Conservation (phyloP, 2,797 vertebrate species). For the Rhabdophis nuchalis region DNA sequence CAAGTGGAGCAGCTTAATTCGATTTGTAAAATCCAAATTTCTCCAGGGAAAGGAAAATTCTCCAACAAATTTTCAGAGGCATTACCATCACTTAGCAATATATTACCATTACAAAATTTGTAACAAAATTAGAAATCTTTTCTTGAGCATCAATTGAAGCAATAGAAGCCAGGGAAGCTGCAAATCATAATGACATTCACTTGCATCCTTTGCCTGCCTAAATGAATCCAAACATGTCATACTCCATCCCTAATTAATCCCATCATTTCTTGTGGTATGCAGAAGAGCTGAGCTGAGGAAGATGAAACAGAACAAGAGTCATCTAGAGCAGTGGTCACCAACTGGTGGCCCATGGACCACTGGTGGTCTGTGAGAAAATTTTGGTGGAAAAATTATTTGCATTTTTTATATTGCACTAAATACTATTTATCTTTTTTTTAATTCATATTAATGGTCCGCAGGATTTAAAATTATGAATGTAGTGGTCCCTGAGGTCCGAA, state of each 20-base stretch:
- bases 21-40: neutral
- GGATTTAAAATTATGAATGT: too few relatives aligned
- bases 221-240: neutral
- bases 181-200: neutral
- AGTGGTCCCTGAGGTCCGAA: too few relatives aligned
- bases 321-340: neutral
- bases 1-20: neutral
- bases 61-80: neutral
- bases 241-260: neutral
- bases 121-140: neutral
- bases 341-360: too few relatives aligned
- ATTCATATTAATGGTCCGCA: too few relatives aligned
- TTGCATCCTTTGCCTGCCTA: neutral
- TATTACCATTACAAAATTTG: neutral
- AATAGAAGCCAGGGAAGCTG: neutral
- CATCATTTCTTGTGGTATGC: neutral
- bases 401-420: too few relatives aligned
- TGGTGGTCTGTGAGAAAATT: too few relatives aligned
- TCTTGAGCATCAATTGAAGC: neutral
- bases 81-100: neutral
- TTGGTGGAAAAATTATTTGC: too few relatives aligned
- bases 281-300: neutral
- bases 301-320: neutral
- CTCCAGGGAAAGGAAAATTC: neutral
- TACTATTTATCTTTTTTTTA: too few relatives aligned